Percentiles rank a stretch among this genome's conserved stretches.
Conservation (phyloP, 2,888 invertebrate genomes). For the Scotopteryx bipunctaria region DNA sequence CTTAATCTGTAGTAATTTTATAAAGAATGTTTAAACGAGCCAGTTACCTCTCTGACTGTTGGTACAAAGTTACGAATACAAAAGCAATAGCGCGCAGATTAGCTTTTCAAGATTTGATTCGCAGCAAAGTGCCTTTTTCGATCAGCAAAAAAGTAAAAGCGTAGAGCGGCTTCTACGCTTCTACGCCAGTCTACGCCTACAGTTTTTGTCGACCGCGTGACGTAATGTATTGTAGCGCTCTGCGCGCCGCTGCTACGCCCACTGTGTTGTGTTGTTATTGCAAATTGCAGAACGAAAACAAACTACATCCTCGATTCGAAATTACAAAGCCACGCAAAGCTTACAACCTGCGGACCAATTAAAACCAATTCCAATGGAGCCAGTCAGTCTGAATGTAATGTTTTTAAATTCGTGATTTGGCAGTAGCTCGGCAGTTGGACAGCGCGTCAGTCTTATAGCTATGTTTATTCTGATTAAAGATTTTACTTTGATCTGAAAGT, state of each 20-base stretch:
- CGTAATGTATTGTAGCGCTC: not conserved
- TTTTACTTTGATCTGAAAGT: constrained; percentile 10
- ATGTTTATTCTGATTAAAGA: not conserved
- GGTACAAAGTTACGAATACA: too few relatives aligned
- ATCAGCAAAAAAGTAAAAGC: not conserved
- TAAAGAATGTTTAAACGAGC: not conserved
- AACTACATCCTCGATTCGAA: constrained; percentile 52
- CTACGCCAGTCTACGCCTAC: constrained; percentile 3
- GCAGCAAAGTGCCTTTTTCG: not conserved
- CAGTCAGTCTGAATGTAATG: constrained; percentile 35
- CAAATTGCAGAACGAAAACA: constrained; percentile 72
- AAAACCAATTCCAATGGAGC: constrained; percentile 40
- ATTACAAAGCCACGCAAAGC: constrained; percentile 45
- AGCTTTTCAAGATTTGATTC: too few relatives aligned
- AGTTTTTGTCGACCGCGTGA: constrained; percentile 4
- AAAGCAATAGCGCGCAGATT: too few relatives aligned
- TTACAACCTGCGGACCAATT: constrained; percentile 41
- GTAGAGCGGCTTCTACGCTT: constrained; percentile 52
- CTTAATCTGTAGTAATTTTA: not conserved
- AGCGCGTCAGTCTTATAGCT: constrained; percentile 11
- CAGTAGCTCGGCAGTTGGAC: constrained; percentile 7
- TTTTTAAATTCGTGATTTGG: constrained; percentile 25
- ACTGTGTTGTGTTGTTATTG: constrained; percentile 48
- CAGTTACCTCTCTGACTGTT: too few relatives aligned
- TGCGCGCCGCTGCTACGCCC: not conserved